Evolutionary conservation across 2,888 invertebrate genomes (phyloP), one percentile per base, ranked within the genome.

Genomic region (Parthenolecanium corni): DNA sequence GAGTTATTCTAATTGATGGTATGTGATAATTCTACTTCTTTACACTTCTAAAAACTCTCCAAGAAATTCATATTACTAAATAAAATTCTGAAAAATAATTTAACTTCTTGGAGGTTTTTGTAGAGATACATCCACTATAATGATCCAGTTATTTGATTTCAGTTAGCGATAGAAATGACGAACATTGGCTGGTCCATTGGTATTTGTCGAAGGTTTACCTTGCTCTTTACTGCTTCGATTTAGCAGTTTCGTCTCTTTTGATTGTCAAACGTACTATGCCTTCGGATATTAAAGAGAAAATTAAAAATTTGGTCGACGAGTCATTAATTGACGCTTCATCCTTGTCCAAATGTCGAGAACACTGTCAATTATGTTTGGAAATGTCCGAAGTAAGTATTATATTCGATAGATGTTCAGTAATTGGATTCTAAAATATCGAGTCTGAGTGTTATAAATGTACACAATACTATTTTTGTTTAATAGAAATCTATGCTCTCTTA

Each of bases 311-410:
- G 67, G 66, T 76, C 25, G 68, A 74, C 56, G 40, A 71, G 21
- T 68, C 74, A 40, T 67, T 75, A 47, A 66, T 76, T n/a, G 73
- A 76, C 68, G 69, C 76, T 6, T 69, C 77, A 65, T 73, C 76
- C 12, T 72, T 71, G 66, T 76, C 75, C 64, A 67, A 69, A n/a
- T 70, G 72, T 66, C 74, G 76, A 69, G 74, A 78, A 23, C 81
- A 83, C 71, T 76, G 80, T 71, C 71, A 72, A n/a, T 74, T 78
- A 72, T 78, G 79, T 1, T 70, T 79, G 47, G 66, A 76, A 52
- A 62, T 58, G 46, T 58, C 53, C 24, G 40, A 58, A 46, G 62
- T 66, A 46, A 61, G 38, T 53, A 24, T 66, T 31, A 20, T n/a
- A n/a, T n/a, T n/a, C n/a, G n/a, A n/a, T n/a, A n/a, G n/a, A n/a